Conservation (phyloP, 2,113 vertebrate species). For the Rhabdomys dilectus region DNA sequence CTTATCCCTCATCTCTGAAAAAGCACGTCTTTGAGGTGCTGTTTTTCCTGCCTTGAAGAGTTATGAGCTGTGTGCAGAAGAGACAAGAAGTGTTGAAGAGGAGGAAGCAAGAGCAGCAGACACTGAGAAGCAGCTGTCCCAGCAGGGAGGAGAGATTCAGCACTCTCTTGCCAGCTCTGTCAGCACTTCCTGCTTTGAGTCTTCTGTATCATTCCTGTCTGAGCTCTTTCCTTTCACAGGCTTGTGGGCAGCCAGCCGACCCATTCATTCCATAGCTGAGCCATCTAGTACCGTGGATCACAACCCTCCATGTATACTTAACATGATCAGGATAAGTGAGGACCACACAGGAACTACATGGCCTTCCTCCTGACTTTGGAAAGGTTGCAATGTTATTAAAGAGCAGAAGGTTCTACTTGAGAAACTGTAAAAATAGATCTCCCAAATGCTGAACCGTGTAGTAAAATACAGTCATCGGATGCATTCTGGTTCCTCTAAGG, state of each 20-base stretch:
- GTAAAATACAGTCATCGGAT: background rate
- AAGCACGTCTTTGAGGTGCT: background rate
- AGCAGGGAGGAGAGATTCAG: background rate
- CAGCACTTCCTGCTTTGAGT: background rate
- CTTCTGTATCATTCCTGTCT: background rate
- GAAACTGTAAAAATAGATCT: slow-evolving; percentile 13
- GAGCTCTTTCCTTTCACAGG: background rate
- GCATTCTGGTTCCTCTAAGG: slow-evolving; percentile 40
- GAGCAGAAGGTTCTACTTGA: background rate
- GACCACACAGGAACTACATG: background rate
- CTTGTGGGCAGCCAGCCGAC: background rate
- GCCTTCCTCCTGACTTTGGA: slow-evolving; percentile 17
- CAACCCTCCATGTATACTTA: background rate
- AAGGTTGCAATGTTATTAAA: slow-evolving; percentile 28
- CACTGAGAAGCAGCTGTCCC: background rate
- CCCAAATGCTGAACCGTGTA: background rate
- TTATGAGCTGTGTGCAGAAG: background rate
- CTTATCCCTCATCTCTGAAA: background rate
- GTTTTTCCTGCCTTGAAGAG: background rate
- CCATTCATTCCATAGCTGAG: background rate
- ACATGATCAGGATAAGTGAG: background rate
- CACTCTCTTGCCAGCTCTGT: background rate
- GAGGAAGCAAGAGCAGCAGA: background rate
- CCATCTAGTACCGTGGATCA: background rate
- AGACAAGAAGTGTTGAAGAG: background rate